Evolutionary conservation across 2,888 invertebrate genomes (phyloP).

Genomic region (Gryllus longicercus): DNA sequence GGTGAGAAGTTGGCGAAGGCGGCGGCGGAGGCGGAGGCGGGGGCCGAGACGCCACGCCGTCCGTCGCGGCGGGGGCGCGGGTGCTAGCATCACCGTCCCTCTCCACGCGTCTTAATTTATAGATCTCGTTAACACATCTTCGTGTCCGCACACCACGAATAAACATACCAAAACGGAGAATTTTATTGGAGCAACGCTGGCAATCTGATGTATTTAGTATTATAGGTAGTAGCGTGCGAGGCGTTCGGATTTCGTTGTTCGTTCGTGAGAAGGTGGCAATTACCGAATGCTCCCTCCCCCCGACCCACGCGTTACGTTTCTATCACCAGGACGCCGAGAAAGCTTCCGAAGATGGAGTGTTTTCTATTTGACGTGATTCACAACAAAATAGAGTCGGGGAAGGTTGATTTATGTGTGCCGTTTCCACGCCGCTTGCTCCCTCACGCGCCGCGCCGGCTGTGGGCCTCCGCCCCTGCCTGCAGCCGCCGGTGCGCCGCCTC

Average conservation of each 20-base stretch:
- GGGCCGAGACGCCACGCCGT: neutral
- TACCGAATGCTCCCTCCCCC: neutral
- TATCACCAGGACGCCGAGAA: neutral
- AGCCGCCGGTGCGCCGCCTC: too few relatives aligned
- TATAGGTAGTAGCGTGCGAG: neutral
- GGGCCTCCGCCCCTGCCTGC: too few relatives aligned
- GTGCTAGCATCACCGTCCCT: neutral
- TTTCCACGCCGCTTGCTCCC: too few relatives aligned
- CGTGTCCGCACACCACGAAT: neutral
- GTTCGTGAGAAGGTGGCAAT: neutral
- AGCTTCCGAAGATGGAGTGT: neutral
- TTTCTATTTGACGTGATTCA: neutral
- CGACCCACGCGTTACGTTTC: neutral
- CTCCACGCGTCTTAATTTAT: neutral
- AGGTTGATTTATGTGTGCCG: too few relatives aligned
- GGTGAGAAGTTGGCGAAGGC: too few relatives aligned
- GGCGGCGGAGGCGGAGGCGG: too few relatives aligned
- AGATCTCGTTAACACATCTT: constrained; percentile 7
- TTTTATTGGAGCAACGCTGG: neutral
- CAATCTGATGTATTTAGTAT: constrained; percentile 2
- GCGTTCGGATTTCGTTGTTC: neutral
- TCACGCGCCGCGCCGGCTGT: too few relatives aligned
- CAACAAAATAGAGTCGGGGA: neutral
- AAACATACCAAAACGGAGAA: neutral
- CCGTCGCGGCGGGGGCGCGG: constrained; percentile 1